Percentiles rank a stretch among this genome's conserved stretches.
phyloP scores from a whole-genome alignment of 2,888 invertebrate genomes.

The Saturnia japonica region DNA sequence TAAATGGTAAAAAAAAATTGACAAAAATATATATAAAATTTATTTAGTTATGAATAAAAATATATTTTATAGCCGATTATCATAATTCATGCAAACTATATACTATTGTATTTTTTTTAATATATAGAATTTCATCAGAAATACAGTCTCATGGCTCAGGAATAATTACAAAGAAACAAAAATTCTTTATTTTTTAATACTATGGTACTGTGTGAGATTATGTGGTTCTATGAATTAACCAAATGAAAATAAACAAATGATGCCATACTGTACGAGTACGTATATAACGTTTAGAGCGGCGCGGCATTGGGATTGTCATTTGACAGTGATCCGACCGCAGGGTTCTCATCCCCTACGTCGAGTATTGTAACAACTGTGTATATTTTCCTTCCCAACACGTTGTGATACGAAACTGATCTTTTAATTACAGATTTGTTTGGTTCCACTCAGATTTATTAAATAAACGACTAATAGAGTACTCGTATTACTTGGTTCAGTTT shows the following conservation, averaged over 20 bases:
- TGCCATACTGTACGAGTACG: background rate
- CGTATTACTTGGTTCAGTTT: background rate
- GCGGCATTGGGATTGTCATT: background rate
- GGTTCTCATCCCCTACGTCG: conserved; percentile 18
- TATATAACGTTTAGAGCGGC: background rate
- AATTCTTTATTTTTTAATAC: background rate
- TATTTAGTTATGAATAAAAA: too few species aligned
- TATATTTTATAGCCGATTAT: too few species aligned
- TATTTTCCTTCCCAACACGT: background rate
- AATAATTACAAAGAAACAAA: too few species aligned
- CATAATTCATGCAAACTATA: too few species aligned
- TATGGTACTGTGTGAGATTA: background rate
- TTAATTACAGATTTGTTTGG: background rate
- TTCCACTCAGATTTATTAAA: background rate
- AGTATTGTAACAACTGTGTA: conserved; percentile 15
- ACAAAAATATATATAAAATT: too few species aligned
- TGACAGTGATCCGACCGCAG: conserved; percentile 24
- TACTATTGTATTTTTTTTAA: too few species aligned
- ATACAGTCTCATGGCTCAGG: too few species aligned
- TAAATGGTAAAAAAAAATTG: too few species aligned
- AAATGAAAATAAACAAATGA: background rate
- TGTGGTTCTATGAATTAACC: background rate
- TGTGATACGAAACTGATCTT: background rate
- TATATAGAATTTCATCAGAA: too few species aligned
- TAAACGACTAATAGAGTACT: background rate